These are phyloP conservation scores for Lagria hirta DNA, from an alignment of 2,888 invertebrate genomes.

Conservation along the genomic window DNA sequence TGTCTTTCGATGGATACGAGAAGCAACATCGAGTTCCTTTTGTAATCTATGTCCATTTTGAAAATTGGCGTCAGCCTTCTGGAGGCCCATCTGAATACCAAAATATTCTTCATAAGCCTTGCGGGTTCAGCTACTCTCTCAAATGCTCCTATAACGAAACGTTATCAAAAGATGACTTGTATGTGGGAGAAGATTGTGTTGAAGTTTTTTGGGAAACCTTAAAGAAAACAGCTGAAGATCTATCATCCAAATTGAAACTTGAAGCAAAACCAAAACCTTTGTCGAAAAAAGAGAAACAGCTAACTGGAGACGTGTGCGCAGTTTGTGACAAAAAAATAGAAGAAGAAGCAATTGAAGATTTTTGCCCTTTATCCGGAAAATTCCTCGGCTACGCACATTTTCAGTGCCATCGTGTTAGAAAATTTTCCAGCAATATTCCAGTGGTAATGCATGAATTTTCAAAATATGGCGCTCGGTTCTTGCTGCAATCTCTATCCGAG, in stretches of 20 bases:
- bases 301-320: slow-evolving; percentile 3
- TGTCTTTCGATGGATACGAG: slow-evolving; percentile 1
- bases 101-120: not conserved
- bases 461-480: slow-evolving; percentile 6
- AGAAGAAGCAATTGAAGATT: not conserved
- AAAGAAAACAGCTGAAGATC: not conserved
- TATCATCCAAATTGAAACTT: not conserved
- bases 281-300: slow-evolving; percentile 1
- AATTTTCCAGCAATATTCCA: slow-evolving; percentile 5
- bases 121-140: slow-evolving; percentile 1
- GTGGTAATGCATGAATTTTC: slow-evolving; percentile 4
- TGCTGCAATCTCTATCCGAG: slow-evolving; percentile 2
- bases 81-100: not conserved
- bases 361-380: slow-evolving; percentile 10
- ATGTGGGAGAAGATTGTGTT: not conserved
- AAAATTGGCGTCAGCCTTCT: no score
- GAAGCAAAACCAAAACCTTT: not conserved
- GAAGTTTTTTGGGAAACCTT: not conserved
- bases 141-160: slow-evolving; percentile 2
- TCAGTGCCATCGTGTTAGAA: not conserved
- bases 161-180: not conserved
- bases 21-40: slow-evolving; percentile 1
- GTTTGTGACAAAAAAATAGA: slow-evolving; percentile 2
- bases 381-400: slow-evolving; percentile 6
- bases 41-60: slow-evolving; percentile 6